A percentile compares a stretch with the other conserved stretches of the same genome.
These are phyloP conservation scores for Champsocephalus esox DNA, from an alignment of 2,797 vertebrate species.

Conservation along the genomic window DNA sequence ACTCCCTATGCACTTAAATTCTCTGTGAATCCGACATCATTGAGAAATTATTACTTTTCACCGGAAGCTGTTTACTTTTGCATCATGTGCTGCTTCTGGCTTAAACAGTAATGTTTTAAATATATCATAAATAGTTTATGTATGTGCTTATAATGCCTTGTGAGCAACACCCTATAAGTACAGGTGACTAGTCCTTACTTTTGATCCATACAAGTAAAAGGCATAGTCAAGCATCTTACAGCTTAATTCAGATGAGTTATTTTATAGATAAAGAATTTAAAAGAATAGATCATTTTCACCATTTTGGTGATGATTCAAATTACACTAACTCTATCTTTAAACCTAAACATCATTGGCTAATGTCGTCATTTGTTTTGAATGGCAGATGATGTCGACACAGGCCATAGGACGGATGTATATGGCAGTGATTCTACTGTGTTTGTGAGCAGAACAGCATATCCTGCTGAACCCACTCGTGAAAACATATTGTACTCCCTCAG, in stretches of 20 bases:
- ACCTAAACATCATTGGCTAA: constrained; percentile 26
- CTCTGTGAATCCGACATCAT: constrained; percentile 24
- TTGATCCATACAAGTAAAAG: constrained; percentile 26
- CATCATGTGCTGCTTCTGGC: neutral
- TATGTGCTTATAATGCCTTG: constrained; percentile 51
- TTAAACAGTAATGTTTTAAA: neutral
- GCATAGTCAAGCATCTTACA: constrained; percentile 35
- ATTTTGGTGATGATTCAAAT: constrained; percentile 28
- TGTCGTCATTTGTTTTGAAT: constrained; percentile 25
- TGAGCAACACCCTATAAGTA: constrained; percentile 22
- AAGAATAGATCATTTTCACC: constrained; percentile 10
- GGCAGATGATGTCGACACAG: constrained; percentile 44
- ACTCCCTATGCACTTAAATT: constrained; percentile 15
- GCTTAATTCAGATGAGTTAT: constrained; percentile 16
- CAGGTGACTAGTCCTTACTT: constrained; percentile 1
- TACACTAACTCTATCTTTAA: constrained; percentile 36
- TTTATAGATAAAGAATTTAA: neutral
- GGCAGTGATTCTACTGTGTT: constrained; percentile 66
- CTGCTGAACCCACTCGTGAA: constrained; percentile 50
- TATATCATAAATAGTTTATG: constrained; percentile 5
- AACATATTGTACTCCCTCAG: constrained; percentile 67
- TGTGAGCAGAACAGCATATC: constrained; percentile 47
- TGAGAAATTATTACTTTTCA: neutral
- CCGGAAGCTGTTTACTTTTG: neutral
- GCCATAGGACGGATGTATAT: constrained; percentile 50